Evolutionary conservation across 1,140 invertebrate genomes (phyloP), one percentile per base, ranked within the genome.

Genomic region (Arion vulgaris): DNA sequence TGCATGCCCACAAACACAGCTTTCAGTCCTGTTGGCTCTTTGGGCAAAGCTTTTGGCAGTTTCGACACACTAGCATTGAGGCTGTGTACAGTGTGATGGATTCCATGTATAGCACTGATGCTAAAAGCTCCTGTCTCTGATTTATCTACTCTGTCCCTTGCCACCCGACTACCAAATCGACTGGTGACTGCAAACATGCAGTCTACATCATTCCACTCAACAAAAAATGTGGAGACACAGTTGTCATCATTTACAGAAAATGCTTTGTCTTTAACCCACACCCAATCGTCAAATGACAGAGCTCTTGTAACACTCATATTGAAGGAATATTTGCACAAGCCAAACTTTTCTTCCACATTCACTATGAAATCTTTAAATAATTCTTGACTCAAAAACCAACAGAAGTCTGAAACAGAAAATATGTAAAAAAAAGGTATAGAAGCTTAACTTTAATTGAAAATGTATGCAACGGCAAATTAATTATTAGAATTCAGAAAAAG

Each of bases 191-290:
- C 79, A 81, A 81, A 81, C 23, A 81, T 45, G 23, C 45, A 72
- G 23, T 81, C 79, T 28, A 81, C 26, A 15, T 51, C 49, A 73
- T 81, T 81, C 79, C 79, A 81, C 36, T 81, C 39, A n/a, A 81
- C 45, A 13, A 81, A 28, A 39, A 72, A 81, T 1, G 26, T 73
- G 39, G 79, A 28, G 0, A 81, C 51, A 34, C 34, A 17, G 28
- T 51, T 36, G 13, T n/a, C 41, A 36, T 71, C 68, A 28, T 19
- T 5, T 38, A 72, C 39, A 34, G 45, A 51, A 32, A 81, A 81
- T 13, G 79, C 68, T 53, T 81, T 81, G 26, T 81, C 79, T 38
- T 81, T 81, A 1, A 81, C 79, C 79, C 79, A 81, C 45, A 81
- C 69, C 79, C 79, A 81, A 68, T 81, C 79, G 73, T 81, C 69